phyloP scores from a whole-genome alignment of 2,797 vertebrate genomes.

The Rousettus madagascariensis region DNA sequence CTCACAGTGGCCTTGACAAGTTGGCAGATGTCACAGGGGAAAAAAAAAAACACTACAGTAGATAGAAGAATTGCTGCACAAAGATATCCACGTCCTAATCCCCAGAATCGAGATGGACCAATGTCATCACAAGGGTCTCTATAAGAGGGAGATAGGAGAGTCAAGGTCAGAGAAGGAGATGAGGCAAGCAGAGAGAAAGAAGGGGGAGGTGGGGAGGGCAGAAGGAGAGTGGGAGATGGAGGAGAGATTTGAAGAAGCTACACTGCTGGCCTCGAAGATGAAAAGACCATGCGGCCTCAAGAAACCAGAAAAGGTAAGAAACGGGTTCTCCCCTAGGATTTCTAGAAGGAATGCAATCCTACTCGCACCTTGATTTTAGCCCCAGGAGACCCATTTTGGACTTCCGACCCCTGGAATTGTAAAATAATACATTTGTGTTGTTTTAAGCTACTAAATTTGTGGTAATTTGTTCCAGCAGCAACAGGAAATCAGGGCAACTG shows the following conservation, averaged over 20 bases:
- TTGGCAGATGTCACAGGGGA: neutral
- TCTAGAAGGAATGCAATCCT: neutral
- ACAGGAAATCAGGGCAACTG: neutral
- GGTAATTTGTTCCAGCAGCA: neutral
- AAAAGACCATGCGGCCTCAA: neutral
- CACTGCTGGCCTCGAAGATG: neutral
- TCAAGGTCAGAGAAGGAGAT: neutral
- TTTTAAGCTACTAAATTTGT: neutral
- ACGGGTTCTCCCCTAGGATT: neutral
- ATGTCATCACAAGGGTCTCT: neutral
- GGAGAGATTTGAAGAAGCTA: neutral
- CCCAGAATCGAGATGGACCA: neutral
- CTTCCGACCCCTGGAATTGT: neutral
- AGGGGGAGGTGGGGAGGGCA: fast-evolving
- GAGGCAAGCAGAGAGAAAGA: neutral
- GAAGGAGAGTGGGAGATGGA: too few relatives aligned
- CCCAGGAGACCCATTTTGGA: neutral
- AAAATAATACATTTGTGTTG: neutral
- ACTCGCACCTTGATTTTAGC: neutral
- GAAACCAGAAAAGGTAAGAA: neutral
- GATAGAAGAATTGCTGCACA: neutral
- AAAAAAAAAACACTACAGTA: neutral
- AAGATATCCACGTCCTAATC: neutral
- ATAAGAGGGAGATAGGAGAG: neutral
- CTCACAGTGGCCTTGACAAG: neutral